Evolutionary conservation across 2,113 vertebrate species (phyloP).

Genomic region (Edolisoma coerulescens): DNA sequence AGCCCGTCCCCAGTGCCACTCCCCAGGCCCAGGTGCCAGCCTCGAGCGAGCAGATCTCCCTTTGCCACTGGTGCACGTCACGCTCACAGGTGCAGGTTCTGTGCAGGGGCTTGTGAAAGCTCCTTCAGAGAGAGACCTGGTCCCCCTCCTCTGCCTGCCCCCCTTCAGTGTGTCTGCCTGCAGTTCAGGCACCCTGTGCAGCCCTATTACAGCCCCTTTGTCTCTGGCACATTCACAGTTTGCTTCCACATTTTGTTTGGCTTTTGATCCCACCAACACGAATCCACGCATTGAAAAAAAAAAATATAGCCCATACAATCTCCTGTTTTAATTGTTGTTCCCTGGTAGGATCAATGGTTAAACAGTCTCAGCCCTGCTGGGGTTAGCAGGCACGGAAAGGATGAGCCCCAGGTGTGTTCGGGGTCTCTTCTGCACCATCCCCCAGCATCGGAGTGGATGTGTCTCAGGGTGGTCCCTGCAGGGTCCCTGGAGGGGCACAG

Average conservation of each 20-base stretch:
- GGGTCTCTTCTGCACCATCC: not conserved
- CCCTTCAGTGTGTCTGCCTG: not conserved
- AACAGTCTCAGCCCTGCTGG: not conserved
- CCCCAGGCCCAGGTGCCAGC: not conserved
- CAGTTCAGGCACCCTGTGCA: not conserved
- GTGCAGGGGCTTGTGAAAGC: not conserved
- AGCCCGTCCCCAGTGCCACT: not conserved
- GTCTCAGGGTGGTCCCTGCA: not conserved
- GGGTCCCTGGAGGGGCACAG: not conserved
- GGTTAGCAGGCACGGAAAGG: not conserved
- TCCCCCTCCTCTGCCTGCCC: not conserved
- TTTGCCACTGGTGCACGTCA: not conserved
- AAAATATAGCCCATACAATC: not conserved
- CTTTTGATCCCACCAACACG: not conserved
- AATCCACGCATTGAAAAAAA: not conserved
- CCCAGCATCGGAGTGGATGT: not conserved
- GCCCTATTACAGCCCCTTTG: not conserved
- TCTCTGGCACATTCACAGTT: not conserved
- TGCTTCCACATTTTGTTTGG: not conserved
- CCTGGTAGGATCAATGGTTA: not conserved
- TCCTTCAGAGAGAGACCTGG: not conserved
- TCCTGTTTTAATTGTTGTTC: not conserved
- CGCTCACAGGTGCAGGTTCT: not conserved
- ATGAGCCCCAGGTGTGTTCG: rapidly evolving
- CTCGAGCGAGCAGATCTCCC: not conserved